A percentile compares a stretch with the other conserved stretches of the same genome.
Evolutionary conservation across 2,113 vertebrate genomes (phyloP).

Genomic region (Syngnathus scovelli): DNA sequence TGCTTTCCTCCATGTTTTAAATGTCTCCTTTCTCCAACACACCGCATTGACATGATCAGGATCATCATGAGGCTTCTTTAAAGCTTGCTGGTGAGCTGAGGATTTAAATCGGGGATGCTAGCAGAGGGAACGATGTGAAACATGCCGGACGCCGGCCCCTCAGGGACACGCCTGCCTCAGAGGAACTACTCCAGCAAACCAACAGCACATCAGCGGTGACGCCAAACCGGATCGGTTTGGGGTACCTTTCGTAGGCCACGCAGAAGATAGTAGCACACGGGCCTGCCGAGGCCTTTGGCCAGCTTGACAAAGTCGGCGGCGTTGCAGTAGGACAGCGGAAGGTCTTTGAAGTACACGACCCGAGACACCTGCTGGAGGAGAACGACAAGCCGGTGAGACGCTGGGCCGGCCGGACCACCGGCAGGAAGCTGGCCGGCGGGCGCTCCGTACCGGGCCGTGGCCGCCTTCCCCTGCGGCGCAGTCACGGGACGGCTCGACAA

Average conservation of each 20-base stretch:
- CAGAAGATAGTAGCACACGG: slow-evolving; percentile 37
- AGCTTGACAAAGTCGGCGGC: slow-evolving; percentile 41
- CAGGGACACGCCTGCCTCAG: no score
- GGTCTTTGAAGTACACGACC: slow-evolving; percentile 46
- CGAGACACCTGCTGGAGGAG: neutral
- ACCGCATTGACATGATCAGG: no score
- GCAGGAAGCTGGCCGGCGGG: neutral
- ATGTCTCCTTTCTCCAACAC: no score
- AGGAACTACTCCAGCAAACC: neutral
- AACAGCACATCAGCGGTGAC: neutral
- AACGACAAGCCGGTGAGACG: neutral
- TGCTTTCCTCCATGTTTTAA: no score
- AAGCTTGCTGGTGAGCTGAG: no score
- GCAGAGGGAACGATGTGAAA: no score
- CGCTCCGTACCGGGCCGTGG: neutral
- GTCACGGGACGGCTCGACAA: no score
- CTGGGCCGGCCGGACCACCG: neutral
- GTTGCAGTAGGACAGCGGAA: slow-evolving; percentile 28
- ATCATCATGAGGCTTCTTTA: no score
- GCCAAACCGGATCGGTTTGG: no score
- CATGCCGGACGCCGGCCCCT: no score
- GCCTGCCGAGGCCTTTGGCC: slow-evolving; percentile 41
- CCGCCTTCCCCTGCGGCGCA: neutral
- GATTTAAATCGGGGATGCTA: no score
- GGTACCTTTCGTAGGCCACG: slow-evolving; percentile 36